Evolutionary conservation across 2,797 vertebrate genomes (phyloP), one percentile per base, ranked within the genome.

Genomic region (Podargus strigoides): DNA sequence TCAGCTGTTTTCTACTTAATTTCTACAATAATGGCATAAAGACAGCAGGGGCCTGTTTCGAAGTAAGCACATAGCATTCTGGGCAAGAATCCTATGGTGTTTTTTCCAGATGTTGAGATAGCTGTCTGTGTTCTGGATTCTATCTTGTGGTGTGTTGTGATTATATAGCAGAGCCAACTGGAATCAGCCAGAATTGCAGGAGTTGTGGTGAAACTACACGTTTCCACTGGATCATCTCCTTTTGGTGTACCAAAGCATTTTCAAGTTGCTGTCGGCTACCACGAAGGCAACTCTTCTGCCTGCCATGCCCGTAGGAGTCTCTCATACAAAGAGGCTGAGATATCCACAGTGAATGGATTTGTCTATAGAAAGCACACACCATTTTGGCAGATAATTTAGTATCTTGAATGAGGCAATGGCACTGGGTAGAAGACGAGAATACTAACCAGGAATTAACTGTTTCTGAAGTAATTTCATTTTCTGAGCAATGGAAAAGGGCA

Each of bases 61-160:
- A 75, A 83, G 82, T 46, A 46, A 69, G 62, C 47, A 75, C n/a
- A 70, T 41, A 78, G n/a, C n/a, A 79, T 70, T 93, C 84, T 92
- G 87, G 85, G 70, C 68, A 79, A 75, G 30, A 89, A 67, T 91
- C 75, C 70, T 89, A 41, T 3, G 27, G 81, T 44, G 42, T 13
- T 87, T 95, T 83, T 90, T 92, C 89, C 90, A 94, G 89, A 90
- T 73, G 80, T 76, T 81, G 80, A 87, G 46, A 53, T 87, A 81
- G 62, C 34, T 72, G 41, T 39, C 81, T 60, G 27, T 72, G 23
- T 74, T 92, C 92, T 92, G 80, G 77, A 87, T 79, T 37, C 12
- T 74, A 37, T 78, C 26, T 47, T 79, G 67, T 44, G 36, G 10
- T 1, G 6, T 78, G 74, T 32, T 89, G 55, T 81, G 95, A 52